Conservation (phyloP, 2,113 vertebrate species). For the Meriones unguiculatus region DNA sequence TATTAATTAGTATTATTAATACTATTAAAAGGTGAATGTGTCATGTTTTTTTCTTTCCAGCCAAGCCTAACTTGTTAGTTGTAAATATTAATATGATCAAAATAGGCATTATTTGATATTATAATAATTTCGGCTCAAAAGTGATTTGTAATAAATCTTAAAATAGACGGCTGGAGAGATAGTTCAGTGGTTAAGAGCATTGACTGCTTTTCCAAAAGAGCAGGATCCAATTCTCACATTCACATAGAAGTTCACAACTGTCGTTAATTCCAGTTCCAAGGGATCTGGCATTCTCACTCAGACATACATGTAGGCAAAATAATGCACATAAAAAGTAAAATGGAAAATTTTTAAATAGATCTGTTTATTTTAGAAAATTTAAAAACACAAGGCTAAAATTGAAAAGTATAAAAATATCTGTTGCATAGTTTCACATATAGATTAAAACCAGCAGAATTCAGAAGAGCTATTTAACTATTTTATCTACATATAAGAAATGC, state of each 20-base stretch:
- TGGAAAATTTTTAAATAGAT: background rate
- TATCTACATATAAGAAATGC: background rate
- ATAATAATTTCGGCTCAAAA: background rate
- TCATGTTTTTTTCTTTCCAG: background rate
- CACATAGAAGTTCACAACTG: background rate
- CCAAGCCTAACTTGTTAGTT: background rate
- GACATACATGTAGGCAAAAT: background rate
- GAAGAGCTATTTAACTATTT: conserved; percentile 9
- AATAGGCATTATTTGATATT: background rate
- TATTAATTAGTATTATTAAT: no score
- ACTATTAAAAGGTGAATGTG: fast-evolving
- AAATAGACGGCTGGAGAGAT: background rate
- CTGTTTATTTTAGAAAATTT: background rate
- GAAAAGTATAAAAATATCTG: background rate
- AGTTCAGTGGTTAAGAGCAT: background rate
- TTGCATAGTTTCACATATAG: background rate
- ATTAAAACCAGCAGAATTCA: background rate
- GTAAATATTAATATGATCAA: background rate
- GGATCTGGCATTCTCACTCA: background rate
- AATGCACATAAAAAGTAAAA: background rate
- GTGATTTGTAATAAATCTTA: background rate
- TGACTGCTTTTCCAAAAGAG: background rate
- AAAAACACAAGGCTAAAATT: background rate
- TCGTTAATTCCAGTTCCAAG: background rate
- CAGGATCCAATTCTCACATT: background rate